phyloP scores from a whole-genome alignment of 2,888 invertebrate genomes.

The Caenorhabditis sulstoni region DNA sequence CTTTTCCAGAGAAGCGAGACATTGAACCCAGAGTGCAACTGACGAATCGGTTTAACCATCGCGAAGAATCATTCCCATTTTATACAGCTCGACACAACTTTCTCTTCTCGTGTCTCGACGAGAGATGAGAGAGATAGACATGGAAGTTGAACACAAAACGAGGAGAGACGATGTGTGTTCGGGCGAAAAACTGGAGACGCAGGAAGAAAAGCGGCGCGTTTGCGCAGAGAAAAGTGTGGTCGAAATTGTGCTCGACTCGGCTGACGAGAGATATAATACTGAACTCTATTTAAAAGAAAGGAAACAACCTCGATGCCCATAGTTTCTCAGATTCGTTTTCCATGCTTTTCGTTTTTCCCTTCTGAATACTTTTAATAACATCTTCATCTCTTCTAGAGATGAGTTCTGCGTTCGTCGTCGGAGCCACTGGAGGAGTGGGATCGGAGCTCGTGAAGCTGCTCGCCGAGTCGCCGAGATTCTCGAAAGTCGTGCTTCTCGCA shows the following conservation, averaged over 20 bases:
- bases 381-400: conserved; percentile 1
- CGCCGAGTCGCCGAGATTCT: conserved; percentile 65
- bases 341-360: too few species aligned
- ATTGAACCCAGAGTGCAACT: background rate
- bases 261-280: background rate
- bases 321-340: too few species aligned
- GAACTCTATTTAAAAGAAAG: too few species aligned
- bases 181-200: background rate
- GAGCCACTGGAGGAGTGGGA: conserved; percentile 83
- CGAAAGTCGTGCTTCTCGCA: conserved; percentile 57
- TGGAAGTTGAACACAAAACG: background rate
- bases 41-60: background rate
- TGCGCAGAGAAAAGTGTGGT: background rate
- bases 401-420: conserved; percentile 82
- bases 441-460: conserved; percentile 82
- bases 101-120: too few species aligned
- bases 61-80: background rate
- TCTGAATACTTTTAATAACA: too few species aligned
- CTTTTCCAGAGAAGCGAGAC: conserved; percentile 34
- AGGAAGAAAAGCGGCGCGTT: background rate
- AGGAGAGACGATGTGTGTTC: background rate
- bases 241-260: background rate
- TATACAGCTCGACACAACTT: conserved; percentile 13
- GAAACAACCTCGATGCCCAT: too few species aligned
- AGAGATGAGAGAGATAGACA: background rate